Base-by-base conservation (phyloP, 1,140 invertebrate species). In the Lineus longissimus region DNA sequence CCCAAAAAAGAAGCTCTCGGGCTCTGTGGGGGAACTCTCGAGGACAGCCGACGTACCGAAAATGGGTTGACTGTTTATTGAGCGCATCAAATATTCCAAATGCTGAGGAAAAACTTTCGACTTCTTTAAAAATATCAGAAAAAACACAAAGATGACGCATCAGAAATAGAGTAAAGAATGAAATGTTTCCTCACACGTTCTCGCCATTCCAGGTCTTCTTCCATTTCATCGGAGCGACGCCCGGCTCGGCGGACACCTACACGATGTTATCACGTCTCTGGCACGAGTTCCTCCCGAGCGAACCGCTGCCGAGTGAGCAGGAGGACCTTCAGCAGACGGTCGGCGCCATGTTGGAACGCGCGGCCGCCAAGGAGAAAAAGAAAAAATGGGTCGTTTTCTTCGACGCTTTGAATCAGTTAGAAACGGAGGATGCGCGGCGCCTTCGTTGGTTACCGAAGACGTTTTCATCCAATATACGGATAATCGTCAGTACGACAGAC, bases 401-500 rank as follows among this genome's bases (percentile, higher is more conserved):
- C n/a, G 47, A 51, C n/a, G 47, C 47, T 7, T 19, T 51, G 19
- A 27, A 51, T 51, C 47, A 51, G 25, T 27, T 51, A n/a, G 47
- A 51, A 36, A 36, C 33, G 15, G 33, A 36, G 4, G 33, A 36
- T 36, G 4, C 33, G 15, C 4, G 33, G 15, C 33, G 15, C 4
- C 33, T 36, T 36, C 33, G 33, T 36, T 59, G 58, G 58, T 27
- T 59, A 4, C 58, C 58, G 19, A 36, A 43, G 41, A 33, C 29
- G 40, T 43, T 59, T 25, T 33, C 58, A 17, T 25, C 29, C 29
- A 36, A 59, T 25, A 43, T 59, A 7, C 58, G 58, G 7, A 4
- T 59, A 19, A 59, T 59, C 31, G 58, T 59, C 33, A 59, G 58
- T n/a, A 59, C 58, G 7, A 22, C 27, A n/a, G 58, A 59, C 23